Evolutionary conservation across 2,113 vertebrate genomes (phyloP), one percentile per base, ranked within the genome.

Genomic region (Aldabrachelys gigantea): DNA sequence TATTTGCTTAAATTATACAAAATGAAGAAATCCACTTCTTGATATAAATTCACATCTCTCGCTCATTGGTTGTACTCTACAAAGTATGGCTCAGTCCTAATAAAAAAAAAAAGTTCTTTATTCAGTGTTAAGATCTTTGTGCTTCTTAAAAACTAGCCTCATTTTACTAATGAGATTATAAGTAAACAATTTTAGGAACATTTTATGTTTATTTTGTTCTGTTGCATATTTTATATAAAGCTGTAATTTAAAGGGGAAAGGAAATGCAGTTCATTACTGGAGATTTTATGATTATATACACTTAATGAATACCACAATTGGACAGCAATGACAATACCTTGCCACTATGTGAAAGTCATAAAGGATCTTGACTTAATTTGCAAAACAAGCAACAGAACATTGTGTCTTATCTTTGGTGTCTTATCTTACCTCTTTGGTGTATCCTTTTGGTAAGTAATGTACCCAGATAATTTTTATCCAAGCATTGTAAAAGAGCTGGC

Each of bases 21-120:
- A 27, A 88, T 22, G 38, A 82, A 76, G 50, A 83, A 92, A 85
- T 57, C 62, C 19, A 84, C 31, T 41, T 41, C 38, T 86, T 22
- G 47, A 49, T 88, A 76, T 85, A 95, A 90, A 5, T 84, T 76
- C 94, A 81, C 4, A 89, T 69, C 72, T 56, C 24, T 50, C 44
- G 19, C n/a, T 82, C 56, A n/a, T 1, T 82, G 16, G 8, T 88
- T 6, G 9, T 85, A 85, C 16, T 82, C 27, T 50, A 47, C 17
- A 87, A 85, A 84, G 79, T 17, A 53, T 35, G 11, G 6, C 25
- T 89, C 92, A 84, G 62, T 54, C 75, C 10, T 54, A 86, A 56
- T 84, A 54, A 54, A 86, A n/a, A 44, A 44, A 41, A 79, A 21
- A 91, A 89, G 17, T 92, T 94, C 41, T 91, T 92, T 59, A 85